Evolutionary conservation across 2,113 vertebrate genomes (phyloP), one percentile per base, ranked within the genome.

Genomic region (Brachyhypopomus occidentalis): DNA sequence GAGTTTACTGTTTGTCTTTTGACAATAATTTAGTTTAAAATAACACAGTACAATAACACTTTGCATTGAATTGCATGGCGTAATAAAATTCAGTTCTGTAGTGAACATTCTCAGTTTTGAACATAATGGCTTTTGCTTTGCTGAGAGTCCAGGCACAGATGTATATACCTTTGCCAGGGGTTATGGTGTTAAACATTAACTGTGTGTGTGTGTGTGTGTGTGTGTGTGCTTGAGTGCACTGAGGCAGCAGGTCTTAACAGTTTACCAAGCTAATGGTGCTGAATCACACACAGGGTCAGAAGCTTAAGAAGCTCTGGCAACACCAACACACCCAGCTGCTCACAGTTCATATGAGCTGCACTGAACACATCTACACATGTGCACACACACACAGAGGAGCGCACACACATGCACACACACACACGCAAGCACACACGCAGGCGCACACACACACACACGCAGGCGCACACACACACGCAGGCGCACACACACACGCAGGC

Each of bases 151-250:
- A 8, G 12, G 45, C 45, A 52, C 69, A 62, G 25, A 19, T 27
- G 41, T 59, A 55, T 38, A 48, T 58, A 52, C 74, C 60, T 75
- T 30, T 45, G 66, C 48, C 72, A 69, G 41, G 55, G 27, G 25
- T 55, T 52, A 20, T 9, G 19, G 30, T 5, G 34, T 67, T 36
- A 38, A 20, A 22, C 16, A 67, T 67, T 36, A 20, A 70, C 34
- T 4, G 2, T 45, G 41, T 45, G 41, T 45, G 41, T 45, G 41
- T 45, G 41, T 45, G 41, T 45, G 41, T 45, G 41, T 45, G 41
- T 45, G 41, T 45, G 41, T 45, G 41, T 45, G 41, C 59, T 82
- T 30, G 30, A 2, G 73, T 71, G 60, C 5, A 11, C 55, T 16
- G 19, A 80, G 60, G 25, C 70, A 48, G 8, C 30, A 64, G 59